Conservation (phyloP, 2,113 vertebrate species). For the Regulus satrapa region DNA sequence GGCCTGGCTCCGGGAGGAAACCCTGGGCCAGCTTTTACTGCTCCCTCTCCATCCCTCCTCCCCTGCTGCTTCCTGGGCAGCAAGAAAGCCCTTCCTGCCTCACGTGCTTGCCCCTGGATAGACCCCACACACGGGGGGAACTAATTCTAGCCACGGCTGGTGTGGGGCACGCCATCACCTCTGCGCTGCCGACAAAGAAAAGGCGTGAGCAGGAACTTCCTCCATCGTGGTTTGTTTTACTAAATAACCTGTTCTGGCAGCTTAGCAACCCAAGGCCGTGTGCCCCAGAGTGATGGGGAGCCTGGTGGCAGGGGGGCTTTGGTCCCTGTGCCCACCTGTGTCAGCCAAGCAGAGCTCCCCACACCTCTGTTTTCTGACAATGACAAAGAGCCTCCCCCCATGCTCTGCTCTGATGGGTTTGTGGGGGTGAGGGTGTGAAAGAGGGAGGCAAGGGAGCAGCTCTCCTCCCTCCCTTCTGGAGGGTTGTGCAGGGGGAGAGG, state of each 20-base stretch:
- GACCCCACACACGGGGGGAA: rapidly evolving
- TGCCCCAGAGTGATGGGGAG: rapidly evolving
- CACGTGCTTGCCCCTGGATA: rapidly evolving
- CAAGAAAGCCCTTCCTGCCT: neutral
- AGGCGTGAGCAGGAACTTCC: neutral
- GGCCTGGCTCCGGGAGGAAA: neutral
- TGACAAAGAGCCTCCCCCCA: neutral
- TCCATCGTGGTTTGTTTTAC: rapidly evolving
- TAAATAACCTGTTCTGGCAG: neutral
- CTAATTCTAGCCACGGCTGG: neutral
- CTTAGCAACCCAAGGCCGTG: neutral
- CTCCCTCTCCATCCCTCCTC: neutral
- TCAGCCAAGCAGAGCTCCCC: neutral
- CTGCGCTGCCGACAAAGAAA: neutral
- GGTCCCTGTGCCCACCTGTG: rapidly evolving
- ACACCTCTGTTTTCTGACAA: neutral
- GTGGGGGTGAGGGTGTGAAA: neutral
- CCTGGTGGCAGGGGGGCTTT: neutral
- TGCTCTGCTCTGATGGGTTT: neutral
- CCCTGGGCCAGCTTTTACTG: neutral
- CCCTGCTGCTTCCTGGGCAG: neutral
- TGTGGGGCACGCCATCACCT: neutral
- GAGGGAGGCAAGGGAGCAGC: neutral
- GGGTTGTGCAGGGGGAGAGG: neutral
- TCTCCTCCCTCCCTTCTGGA: neutral